Percentiles rank a stretch among this genome's conserved stretches.
These are phyloP conservation scores for Apotomis turbidana DNA, from an alignment of 2,888 invertebrate genomes.

Conservation along the genomic window DNA sequence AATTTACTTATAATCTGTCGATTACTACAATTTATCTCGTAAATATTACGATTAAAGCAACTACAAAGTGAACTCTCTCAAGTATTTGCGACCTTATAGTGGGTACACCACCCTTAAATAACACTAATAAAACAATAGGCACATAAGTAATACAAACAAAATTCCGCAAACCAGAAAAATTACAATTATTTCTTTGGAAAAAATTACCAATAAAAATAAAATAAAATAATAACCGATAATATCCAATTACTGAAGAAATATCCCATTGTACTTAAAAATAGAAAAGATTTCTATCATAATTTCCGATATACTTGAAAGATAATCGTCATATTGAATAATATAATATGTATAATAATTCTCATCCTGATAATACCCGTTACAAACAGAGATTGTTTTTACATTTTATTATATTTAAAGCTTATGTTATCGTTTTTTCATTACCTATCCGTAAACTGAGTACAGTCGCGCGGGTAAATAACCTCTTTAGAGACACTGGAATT, in stretches of 20 bases:
- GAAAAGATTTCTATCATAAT: constrained; percentile 10
- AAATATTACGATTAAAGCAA: not conserved
- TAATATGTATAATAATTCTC: constrained; percentile 4
- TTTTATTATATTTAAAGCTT: constrained; percentile 20
- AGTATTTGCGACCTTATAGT: not conserved
- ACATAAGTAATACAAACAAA: not conserved
- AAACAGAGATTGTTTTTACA: not conserved
- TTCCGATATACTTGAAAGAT: constrained; percentile 8
- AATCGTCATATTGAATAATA: constrained; percentile 16
- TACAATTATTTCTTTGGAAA: constrained; percentile 21
- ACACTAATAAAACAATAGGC: not conserved
- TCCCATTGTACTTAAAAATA: constrained; percentile 28
- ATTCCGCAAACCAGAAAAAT: not conserved
- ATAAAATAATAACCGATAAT: constrained; percentile 1
- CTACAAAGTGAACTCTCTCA: not conserved
- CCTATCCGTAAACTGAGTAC: not conserved
- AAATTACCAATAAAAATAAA: constrained; percentile 9
- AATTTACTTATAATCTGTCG: not conserved
- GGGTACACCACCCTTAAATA: not conserved
- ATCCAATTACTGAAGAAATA: not conserved
- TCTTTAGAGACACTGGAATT: too few species aligned
- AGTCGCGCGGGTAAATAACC: too few species aligned
- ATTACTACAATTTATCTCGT: constrained; percentile 2
- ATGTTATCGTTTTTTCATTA: not conserved
- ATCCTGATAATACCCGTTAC: not conserved